Base-by-base conservation (phyloP, 2,797 vertebrate genomes). In the Parauchenoglanis punctatus region DNA sequence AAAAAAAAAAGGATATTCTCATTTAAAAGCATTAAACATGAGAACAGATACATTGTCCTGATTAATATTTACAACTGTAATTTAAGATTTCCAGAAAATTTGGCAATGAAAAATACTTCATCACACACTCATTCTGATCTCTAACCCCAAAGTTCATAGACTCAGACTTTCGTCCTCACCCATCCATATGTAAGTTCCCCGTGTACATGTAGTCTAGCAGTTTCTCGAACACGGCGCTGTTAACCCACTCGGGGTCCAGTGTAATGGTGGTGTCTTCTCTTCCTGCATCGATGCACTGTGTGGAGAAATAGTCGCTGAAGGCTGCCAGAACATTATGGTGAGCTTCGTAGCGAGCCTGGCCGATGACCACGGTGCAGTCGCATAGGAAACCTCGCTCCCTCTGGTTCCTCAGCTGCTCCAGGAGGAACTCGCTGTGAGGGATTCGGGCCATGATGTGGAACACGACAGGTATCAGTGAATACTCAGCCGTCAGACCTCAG, bases 161-260 rank as follows among this genome's bases (percentile, higher is more conserved):
- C 13, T 58, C 54, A 2, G 25, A 31, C 77, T n/a, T 12, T 52
- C 12, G 3, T 59, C 87, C 91, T 92, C 95, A 99, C 98, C 98
- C 97, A 95, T 98, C 97, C 85, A 98, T 95, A 89, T 96, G 96
- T 94, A 99, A 96, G 87, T 97, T 96, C 86, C 98, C 98, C 0
- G 97, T 99, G 92, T 99, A 99, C 91, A 99, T 95, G 83, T 97
- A 99, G 86, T 98, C 97, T 95, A 99, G 91, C 59, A 99, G 95
- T 92, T 97, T 98, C 92, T 98, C 97, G 94, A 99, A 97, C 85
- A 97, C 96, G 65, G 96, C 95, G 2, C 96, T 95, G 89, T 96
- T 97, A 93, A 99, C 97, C 90, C 96, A 96, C 77, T 96, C 97
- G 2, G 97, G 97, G 95, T 99, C 97, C 92, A 99, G 88, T 40